phyloP scores from a whole-genome alignment of 2,797 vertebrate genomes.

The Sebastes melanostomus region DNA sequence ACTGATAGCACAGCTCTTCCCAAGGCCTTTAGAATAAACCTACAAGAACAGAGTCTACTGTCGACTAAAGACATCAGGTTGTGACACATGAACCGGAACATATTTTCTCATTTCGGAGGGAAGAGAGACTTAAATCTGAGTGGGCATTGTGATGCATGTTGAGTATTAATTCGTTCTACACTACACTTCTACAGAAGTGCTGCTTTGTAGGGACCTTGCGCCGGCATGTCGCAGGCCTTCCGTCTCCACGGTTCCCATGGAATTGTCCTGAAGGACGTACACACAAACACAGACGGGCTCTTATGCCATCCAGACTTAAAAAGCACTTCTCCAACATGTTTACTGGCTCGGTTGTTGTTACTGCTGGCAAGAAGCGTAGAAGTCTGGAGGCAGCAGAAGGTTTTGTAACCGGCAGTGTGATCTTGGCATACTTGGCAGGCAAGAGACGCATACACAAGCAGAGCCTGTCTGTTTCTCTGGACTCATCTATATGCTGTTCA shows the following conservation, averaged over 20 bases:
- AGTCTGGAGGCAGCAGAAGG: constrained; percentile 48
- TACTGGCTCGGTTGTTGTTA: constrained; percentile 18
- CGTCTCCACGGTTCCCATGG: constrained; percentile 38
- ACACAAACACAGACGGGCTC: constrained; percentile 57
- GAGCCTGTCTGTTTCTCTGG: constrained; percentile 33
- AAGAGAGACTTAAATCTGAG: background rate
- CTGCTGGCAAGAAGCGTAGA: constrained; percentile 28
- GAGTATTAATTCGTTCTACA: background rate
- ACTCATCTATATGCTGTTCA: constrained; percentile 48
- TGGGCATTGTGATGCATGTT: background rate
- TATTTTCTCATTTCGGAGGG: background rate
- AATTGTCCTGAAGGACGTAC: constrained; percentile 13
- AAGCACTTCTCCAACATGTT: constrained; percentile 39
- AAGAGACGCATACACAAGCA: constrained; percentile 7
- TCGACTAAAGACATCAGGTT: background rate
- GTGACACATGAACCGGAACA: background rate
- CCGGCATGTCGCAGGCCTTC: background rate
- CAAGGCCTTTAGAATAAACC: background rate
- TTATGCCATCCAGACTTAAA: constrained; percentile 38
- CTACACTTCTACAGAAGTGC: background rate
- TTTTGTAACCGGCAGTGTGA: constrained; percentile 32
- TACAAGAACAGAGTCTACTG: background rate
- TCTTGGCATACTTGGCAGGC: constrained; percentile 42
- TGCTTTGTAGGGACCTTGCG: background rate
- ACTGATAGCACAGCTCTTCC: constrained; percentile 18